These are phyloP conservation scores for Monopis laevigella DNA, from an alignment of 2,888 invertebrate species.

Conservation along the genomic window DNA sequence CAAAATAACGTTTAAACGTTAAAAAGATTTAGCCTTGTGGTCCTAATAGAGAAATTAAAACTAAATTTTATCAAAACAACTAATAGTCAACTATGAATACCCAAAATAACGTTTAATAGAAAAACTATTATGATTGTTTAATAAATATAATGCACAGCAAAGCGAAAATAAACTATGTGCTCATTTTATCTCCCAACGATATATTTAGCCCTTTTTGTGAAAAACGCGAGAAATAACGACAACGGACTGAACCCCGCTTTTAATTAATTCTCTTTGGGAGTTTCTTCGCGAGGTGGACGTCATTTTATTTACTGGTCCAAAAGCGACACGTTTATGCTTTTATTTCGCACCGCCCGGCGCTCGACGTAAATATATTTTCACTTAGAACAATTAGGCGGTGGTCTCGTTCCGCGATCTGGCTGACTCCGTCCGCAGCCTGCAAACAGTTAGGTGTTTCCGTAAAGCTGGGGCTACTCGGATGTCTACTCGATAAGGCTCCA, in stretches of 20 bases:
- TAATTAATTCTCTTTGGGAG: constrained; percentile 48
- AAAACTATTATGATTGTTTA: no score
- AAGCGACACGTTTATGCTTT: constrained; percentile 47
- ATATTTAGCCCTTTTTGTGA: constrained; percentile 29
- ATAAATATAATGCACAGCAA: no score
- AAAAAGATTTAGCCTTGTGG: no score
- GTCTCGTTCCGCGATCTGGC: constrained; percentile 30
- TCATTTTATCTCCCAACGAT: no score
- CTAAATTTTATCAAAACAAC: no score
- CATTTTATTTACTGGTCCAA: constrained; percentile 41
- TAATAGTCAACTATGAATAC: no score
- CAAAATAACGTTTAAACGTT: no score
- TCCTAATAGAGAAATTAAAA: no score
- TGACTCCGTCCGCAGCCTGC: constrained; percentile 40
- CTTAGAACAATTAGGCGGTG: constrained; percentile 28
- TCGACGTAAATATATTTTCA: constrained; percentile 17
- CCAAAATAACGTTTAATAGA: no score
- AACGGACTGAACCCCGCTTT: constrained; percentile 43
- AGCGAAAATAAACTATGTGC: no score
- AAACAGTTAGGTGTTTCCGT: constrained; percentile 42
- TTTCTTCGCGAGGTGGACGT: constrained; percentile 34
- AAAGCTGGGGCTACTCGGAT: constrained; percentile 36
- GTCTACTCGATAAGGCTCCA: constrained; percentile 31
- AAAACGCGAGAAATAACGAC: constrained; percentile 39
- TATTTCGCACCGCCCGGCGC: neutral